A percentile compares a stretch with the other conserved stretches of the same genome.
Evolutionary conservation across 1,140 invertebrate genomes (phyloP).

Genomic region (Trichonephila clavipes): DNA sequence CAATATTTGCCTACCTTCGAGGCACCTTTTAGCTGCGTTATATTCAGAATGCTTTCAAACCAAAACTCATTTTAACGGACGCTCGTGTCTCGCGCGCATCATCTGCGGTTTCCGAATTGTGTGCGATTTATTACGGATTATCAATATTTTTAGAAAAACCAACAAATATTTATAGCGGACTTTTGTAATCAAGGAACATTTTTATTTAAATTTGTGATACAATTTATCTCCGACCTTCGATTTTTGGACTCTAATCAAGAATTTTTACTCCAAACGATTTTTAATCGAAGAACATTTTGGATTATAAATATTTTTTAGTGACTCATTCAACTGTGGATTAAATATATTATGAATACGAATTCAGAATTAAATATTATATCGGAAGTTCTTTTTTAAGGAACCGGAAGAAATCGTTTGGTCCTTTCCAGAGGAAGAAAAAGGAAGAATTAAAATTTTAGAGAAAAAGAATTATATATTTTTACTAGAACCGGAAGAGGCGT

Average conservation of each 20-base stretch:
- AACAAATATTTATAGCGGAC: neutral
- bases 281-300: neutral
- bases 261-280: neutral
- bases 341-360: neutral
- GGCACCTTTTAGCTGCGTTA: constrained; percentile 60
- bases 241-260: neutral
- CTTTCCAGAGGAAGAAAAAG: neutral
- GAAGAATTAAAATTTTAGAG: neutral
- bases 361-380: neutral
- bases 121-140: neutral
- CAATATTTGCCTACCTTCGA: constrained; percentile 68
- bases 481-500: constrained; percentile 68
- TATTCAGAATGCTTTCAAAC: constrained; percentile 60
- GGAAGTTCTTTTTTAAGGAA: neutral
- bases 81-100: neutral
- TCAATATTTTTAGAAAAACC: neutral
- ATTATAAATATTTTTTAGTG: neutral
- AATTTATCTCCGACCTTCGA: neutral
- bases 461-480: neutral
- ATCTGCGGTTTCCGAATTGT: constrained; percentile 15
- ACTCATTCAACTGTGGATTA: neutral
- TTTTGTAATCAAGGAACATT: neutral
- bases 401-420: constrained; percentile 23
- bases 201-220: neutral
- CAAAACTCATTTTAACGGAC: constrained; percentile 62